These are phyloP conservation scores for Lichenostomus cassidix DNA, from an alignment of 2,113 vertebrate species.

Conservation along the genomic window DNA sequence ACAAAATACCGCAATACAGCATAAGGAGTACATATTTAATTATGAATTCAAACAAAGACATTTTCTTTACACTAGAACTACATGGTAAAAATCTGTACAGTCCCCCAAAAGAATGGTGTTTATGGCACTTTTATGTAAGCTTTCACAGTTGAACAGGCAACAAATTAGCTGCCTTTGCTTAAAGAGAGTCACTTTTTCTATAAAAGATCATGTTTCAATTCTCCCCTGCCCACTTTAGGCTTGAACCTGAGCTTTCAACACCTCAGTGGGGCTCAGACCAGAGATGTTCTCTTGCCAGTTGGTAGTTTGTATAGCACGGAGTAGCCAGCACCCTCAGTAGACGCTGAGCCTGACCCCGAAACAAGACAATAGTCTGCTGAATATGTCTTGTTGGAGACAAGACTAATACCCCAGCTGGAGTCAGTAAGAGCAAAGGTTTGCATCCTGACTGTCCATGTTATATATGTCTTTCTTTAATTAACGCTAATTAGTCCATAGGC, in stretches of 20 bases:
- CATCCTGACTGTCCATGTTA: background rate
- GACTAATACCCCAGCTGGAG: background rate
- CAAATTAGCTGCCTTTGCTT: background rate
- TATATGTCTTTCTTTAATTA: background rate
- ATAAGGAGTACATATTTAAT: background rate
- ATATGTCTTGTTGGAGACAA: background rate
- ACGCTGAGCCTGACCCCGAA: background rate
- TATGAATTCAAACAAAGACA: background rate
- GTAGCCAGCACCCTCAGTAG: background rate
- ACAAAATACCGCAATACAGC: background rate
- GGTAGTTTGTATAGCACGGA: background rate
- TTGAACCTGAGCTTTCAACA: background rate
- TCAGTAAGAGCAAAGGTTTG: background rate
- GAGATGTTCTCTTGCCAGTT: background rate
- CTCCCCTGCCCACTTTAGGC: background rate
- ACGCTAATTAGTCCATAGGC: background rate
- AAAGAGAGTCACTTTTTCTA: background rate
- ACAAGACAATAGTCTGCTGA: background rate
- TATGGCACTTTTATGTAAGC: background rate
- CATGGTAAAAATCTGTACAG: background rate
- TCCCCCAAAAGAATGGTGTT: background rate
- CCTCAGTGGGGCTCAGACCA: background rate
- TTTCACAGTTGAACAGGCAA: background rate
- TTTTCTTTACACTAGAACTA: background rate
- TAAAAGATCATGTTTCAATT: background rate